A percentile compares a stretch with the other conserved stretches of the same genome.
These are phyloP conservation scores for Betta splendens DNA, from an alignment of 2,797 vertebrate genomes.

Conservation along the genomic window DNA sequence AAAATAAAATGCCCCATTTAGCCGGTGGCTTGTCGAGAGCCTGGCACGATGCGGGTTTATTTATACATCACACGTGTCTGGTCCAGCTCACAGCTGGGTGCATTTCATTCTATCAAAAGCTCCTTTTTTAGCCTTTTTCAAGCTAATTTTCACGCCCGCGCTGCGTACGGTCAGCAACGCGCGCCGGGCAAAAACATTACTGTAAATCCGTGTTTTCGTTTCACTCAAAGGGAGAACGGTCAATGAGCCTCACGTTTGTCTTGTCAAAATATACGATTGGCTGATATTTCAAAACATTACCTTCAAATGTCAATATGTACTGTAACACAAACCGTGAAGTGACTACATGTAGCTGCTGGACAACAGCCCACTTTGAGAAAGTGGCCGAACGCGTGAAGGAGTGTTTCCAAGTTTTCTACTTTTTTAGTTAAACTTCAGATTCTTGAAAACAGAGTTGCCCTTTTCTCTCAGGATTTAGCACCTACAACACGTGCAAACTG, in stretches of 20 bases:
- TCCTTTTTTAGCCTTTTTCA: conserved; percentile 73
- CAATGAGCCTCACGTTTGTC: conserved; percentile 69
- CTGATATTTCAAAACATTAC: conserved; percentile 71
- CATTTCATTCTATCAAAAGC: conserved; percentile 82
- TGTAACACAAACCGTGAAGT: conserved; percentile 74
- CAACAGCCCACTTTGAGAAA: conserved; percentile 67
- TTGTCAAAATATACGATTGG: conserved; percentile 73
- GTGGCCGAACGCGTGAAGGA: conserved; percentile 51
- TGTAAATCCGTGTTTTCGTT: conserved; percentile 76
- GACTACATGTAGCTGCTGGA: conserved; percentile 76
- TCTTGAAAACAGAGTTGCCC: conserved; percentile 52
- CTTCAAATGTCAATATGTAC: conserved; percentile 77
- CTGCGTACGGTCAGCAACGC: conserved; percentile 57
- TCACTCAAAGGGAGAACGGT: conserved; percentile 61
- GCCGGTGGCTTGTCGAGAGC: conserved; percentile 74
- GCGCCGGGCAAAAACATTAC: conserved; percentile 69
- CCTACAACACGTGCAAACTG: conserved; percentile 40
- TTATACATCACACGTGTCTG: conserved; percentile 79
- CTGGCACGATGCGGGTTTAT: conserved; percentile 80
- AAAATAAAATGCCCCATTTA: conserved; percentile 76
- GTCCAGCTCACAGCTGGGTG: conserved; percentile 80
- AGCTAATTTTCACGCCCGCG: conserved; percentile 70
- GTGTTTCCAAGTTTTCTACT: conserved; percentile 62
- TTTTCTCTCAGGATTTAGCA: conserved; percentile 55
- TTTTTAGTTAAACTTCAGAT: conserved; percentile 64